Evolutionary conservation across 2,113 vertebrate species (phyloP).

Genomic region (Saguinus imperator): DNA sequence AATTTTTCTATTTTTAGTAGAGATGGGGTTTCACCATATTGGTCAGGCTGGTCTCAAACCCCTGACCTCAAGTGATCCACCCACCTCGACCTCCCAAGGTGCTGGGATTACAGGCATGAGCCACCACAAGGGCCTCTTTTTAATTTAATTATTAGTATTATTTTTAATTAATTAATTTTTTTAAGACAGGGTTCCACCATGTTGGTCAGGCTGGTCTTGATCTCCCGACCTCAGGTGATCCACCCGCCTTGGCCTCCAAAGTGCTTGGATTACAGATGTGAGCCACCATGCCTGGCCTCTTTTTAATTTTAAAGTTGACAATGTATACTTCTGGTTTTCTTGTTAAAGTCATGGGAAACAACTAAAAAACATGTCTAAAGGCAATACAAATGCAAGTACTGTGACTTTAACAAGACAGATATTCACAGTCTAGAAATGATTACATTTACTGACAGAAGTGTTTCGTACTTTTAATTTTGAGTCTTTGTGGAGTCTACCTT

Average conservation of each 20-base stretch:
- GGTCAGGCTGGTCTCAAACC: too few species aligned
- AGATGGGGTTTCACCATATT: too few species aligned
- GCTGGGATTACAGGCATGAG: too few species aligned
- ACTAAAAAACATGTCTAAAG: neutral
- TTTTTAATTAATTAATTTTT: too few species aligned
- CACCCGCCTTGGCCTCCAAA: too few species aligned
- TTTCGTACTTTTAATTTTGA: neutral
- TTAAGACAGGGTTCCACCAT: too few species aligned
- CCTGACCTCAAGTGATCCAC: too few species aligned
- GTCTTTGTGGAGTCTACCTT: neutral
- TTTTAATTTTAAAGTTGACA: neutral
- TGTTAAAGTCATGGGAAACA: neutral
- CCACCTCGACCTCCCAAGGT: too few species aligned
- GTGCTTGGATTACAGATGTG: too few species aligned
- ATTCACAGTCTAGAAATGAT: neutral
- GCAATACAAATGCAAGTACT: neutral
- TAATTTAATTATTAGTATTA: neutral
- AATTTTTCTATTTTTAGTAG: too few species aligned
- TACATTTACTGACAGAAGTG: neutral
- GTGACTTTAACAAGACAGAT: neutral
- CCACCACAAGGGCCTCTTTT: neutral
- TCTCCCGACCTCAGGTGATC: too few species aligned
- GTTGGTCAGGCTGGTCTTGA: too few species aligned
- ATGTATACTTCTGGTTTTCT: neutral
- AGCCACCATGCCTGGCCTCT: neutral